Evolutionary conservation across 2,888 invertebrate species (phyloP).

Genomic region (Pinctada fucata): DNA sequence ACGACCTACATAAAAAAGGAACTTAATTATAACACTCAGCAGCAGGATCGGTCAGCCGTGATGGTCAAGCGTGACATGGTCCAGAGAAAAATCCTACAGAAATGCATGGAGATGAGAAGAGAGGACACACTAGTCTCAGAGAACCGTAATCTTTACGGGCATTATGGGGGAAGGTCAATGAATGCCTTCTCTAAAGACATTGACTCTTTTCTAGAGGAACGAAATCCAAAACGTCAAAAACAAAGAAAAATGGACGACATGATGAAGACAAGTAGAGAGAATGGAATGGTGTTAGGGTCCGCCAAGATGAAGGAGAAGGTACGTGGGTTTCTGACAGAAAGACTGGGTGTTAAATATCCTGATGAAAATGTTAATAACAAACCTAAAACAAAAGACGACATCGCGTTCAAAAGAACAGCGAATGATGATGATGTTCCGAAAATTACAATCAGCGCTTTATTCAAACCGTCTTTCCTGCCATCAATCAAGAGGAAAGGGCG

Average conservation of each 20-base stretch:
- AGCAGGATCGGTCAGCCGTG: slow-evolving; percentile 35
- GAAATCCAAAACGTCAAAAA: slow-evolving; percentile 44
- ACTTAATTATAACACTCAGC: slow-evolving; percentile 34
- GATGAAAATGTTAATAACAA: not conserved
- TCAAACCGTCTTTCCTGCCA: slow-evolving; percentile 9
- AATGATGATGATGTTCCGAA: not conserved
- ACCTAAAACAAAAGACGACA: slow-evolving; percentile 5
- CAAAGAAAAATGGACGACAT: slow-evolving; percentile 37
- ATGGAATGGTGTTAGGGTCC: slow-evolving; percentile 36
- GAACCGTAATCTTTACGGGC: slow-evolving; percentile 35
- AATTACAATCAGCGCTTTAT: slow-evolving; percentile 3
- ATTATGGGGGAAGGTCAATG: slow-evolving; percentile 47
- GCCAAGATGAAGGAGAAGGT: slow-evolving; percentile 39
- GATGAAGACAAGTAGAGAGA: slow-evolving; percentile 38
- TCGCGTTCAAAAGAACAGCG: not conserved
- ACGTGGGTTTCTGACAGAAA: slow-evolving; percentile 29
- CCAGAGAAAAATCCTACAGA: slow-evolving; percentile 42
- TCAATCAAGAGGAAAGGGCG: not conserved
- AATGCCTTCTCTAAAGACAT: slow-evolving; percentile 48
- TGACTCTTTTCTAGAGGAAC: slow-evolving; percentile 41
- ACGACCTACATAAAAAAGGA: slow-evolving; percentile 38
- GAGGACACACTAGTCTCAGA: slow-evolving; percentile 28
- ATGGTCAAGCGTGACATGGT: slow-evolving; percentile 37
- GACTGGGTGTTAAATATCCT: slow-evolving; percentile 34
- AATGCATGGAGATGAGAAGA: slow-evolving; percentile 47